Base-by-base conservation (phyloP, 2,888 invertebrate species). In the Andrena bicolor region DNA sequence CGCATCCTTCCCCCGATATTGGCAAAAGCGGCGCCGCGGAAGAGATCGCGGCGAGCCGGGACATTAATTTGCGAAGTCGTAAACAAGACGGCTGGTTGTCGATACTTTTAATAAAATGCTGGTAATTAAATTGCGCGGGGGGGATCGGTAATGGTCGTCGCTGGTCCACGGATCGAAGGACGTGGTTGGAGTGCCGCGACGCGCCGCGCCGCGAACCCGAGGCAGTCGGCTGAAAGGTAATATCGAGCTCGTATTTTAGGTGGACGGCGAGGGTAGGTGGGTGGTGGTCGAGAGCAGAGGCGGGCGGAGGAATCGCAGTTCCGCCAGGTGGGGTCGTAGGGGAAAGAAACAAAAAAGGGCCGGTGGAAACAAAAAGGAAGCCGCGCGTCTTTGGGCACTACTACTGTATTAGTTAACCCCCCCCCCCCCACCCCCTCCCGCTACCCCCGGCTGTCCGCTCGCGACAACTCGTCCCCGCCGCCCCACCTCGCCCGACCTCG, bases 91-190 rank as follows among this genome's bases (percentile, higher is more conserved):
- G 85, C 81, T 75, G 56, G 88, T 91, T 93, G 93, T 93, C 93
- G 93, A 93, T 93, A 93, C 91, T 93, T 93, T 93, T 93, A 93
- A 93, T 93, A 92, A 93, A 93, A 93, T 90, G 90, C 91, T 86
- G 90, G 91, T 92, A 92, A 93, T 93, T 93, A 92, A 92, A 93
- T 93, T 91, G 91, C 88, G 89, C 86, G 85, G 79, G 49, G 85
- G 79, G 49, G 53, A 76, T 82, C 86, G 82, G 88, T 83, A 84
- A 85, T 87, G 85, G 89, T 82, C 74, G 84, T 65, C 30, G 75
- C 66, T 66, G 76, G 69, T 64, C 64, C 70, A 68, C 56, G 72
- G 75, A 30, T 66, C 63, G 76, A 75, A 68, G 79, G 51, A 66
- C 66, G 80, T 28, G 83, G 73, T 73, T 72, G 64, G 30, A 56